Evolutionary conservation across 2,888 invertebrate genomes (phyloP), one percentile per base, ranked within the genome.

Genomic region (Scaeva pyrastri): DNA sequence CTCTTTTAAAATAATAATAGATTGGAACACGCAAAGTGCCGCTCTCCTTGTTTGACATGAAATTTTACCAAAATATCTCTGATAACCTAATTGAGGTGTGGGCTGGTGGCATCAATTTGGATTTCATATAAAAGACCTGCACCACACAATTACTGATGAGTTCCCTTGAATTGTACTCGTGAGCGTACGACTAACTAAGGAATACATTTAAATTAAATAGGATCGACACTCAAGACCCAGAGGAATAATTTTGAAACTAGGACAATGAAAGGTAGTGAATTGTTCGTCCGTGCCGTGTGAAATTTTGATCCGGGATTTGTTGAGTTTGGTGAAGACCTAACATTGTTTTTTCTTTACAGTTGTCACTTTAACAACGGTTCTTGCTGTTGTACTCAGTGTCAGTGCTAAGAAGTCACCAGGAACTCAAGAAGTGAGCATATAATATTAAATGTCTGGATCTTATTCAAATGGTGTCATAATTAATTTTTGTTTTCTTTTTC

Each of bases 201-300:
- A 80, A 73, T 62, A 79, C 39, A 10, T 72, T 48, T 36, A n/a
- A 74, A 71, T 45, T 14, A n/a, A 72, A 64, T 52, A 76, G 66
- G 52, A 72, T 60, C 23, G 56, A 43, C 31, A 55, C 11, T 12
- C 41, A 21, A 36, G 45, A 41, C 64, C 14, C 55, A 26, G 45
- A 75, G 80, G 76, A 75, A 80, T 50, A 71, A 60, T 52, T 55
- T 76, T 56, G 19, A 62, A 81, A 48, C 43, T 45, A 41, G 16
- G 82, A 86, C 77, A 82, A 86, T 86, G 86, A 86, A 41, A 86
- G 86, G 85, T 81, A 79, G 66, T 52, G 60, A 36, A 39, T 14
- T 60, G 60, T 19, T 19, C 19, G n/a, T 26, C 11, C 64, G 75
- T 43, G 56, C 2, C 5, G 70, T 52, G 23, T n/a, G 2, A 62